Base-by-base conservation (phyloP, 2,797 vertebrate species). In the Petrocephalus sullivani region DNA sequence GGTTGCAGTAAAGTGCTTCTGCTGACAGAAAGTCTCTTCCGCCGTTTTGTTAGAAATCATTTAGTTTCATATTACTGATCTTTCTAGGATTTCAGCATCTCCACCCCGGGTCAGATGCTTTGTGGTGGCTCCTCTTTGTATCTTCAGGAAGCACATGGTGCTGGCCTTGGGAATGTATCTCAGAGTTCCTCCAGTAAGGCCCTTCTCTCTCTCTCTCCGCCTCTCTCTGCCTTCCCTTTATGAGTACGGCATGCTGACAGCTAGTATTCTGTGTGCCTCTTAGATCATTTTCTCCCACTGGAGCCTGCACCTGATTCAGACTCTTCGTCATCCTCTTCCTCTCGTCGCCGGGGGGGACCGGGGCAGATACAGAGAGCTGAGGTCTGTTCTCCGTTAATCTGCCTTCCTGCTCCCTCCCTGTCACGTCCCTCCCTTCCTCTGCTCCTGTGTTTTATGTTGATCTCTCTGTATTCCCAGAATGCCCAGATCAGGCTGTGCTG, bases 301-400 rank as follows among this genome's bases (percentile, higher is more conserved):
- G 92, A 96, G 61, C 92, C 95, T 16, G 92, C 88, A 61, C 87
- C 91, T 82, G 95, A 95, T 88, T 92, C 91, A 0, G 92, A 93
- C 88, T 37, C 90, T 3, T 94, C 93, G 0, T 92, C 92, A 0
- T 89, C 88, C 19, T 91, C 90, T 0, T 92, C 90, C 88, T 94
- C 91, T 82, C 92, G 81, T 12, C 61, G 12, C 41, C 87, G 84
- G 0, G 61, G 82, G 2, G 14, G 89, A 0, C 89, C 87, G 41
- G 89, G 53, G 3, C 78, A 51, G 51, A 75, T 51, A 67, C 84
- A 28, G 19, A 58, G 81, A 67, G 14, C 78, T 57, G 81, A 89
- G 89, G 89, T 89, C 57, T 0, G 81, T 89, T 58, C 53, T 56
- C 23, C 58, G 51, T 54, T 9, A n/a, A 14, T 51, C 28, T 85